phyloP scores from a whole-genome alignment of 1,140 invertebrate species.

The Drosophila lini region DNA sequence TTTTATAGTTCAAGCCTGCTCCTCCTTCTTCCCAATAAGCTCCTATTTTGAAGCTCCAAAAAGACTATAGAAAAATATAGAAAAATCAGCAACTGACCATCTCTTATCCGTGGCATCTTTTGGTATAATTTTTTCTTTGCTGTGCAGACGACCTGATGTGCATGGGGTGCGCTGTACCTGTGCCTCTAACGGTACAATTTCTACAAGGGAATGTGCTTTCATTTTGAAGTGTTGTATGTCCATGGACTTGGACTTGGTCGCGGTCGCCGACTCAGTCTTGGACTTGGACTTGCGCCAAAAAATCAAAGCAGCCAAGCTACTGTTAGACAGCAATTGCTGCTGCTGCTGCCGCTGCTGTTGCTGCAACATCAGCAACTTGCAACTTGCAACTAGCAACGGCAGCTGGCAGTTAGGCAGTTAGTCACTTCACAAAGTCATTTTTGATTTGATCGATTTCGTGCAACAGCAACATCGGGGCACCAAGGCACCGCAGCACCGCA shows the following conservation, averaged over 20 bases:
- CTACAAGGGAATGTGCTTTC: slow-evolving; percentile 83
- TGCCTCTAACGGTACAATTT: slow-evolving; percentile 79
- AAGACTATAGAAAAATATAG: background rate
- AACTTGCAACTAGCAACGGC: slow-evolving; percentile 62
- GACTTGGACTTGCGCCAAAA: slow-evolving; percentile 48
- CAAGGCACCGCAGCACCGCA: slow-evolving; percentile 13
- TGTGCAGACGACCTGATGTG: slow-evolving; percentile 65
- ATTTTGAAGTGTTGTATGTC: slow-evolving; percentile 81
- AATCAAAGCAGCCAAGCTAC: slow-evolving; percentile 64
- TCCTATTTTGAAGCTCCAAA: background rate
- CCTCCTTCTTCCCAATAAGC: background rate
- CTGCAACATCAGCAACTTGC: slow-evolving; percentile 35
- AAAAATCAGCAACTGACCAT: background rate
- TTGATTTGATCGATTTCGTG: slow-evolving; percentile 83
- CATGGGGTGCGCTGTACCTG: slow-evolving; percentile 58
- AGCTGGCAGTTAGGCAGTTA: slow-evolving; percentile 80
- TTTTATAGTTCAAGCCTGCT: background rate
- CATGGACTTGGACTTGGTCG: slow-evolving; percentile 54
- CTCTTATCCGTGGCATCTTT: slow-evolving; percentile 1
- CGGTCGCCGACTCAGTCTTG: slow-evolving; percentile 41
- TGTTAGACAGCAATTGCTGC: slow-evolving; percentile 60
- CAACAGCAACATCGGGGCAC: slow-evolving; percentile 50
- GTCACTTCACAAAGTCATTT: slow-evolving; percentile 83
- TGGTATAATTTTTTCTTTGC: background rate
- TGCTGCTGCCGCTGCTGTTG: slow-evolving; percentile 15